Conservation (phyloP, 1,140 invertebrate species). For the Cryptotermes secundus region DNA sequence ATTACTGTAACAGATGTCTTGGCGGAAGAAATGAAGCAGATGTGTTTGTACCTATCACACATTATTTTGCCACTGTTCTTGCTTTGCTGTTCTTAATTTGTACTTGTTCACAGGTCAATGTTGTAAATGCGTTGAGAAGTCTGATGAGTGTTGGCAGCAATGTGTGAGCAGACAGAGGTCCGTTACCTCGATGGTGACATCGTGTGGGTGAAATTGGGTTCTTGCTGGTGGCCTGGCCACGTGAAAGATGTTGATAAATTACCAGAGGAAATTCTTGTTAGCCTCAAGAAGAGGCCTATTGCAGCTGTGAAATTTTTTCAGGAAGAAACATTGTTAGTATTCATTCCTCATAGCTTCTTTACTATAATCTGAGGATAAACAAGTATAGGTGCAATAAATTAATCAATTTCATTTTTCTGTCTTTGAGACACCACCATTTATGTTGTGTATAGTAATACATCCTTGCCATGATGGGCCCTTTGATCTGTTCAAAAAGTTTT, state of each 20-base stretch:
- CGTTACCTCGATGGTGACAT: conserved; percentile 69
- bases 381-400: conserved; percentile 34
- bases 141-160: conserved; percentile 38
- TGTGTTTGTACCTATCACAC: too few relatives aligned
- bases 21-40: too few relatives aligned
- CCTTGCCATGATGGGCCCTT: too few relatives aligned
- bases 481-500: too few relatives aligned
- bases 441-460: too few relatives aligned
- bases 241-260: conserved; percentile 63
- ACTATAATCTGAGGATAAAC: not conserved
- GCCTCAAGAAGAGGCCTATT: conserved; percentile 65
- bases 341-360: not conserved
- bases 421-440: not conserved
- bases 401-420: conserved; percentile 21
- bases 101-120: too few relatives aligned
- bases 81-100: not conserved
- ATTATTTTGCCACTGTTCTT: not conserved
- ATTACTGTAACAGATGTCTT: too few relatives aligned
- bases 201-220: conserved; percentile 79
- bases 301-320: conserved; percentile 80
- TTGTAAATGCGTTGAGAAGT: not conserved
- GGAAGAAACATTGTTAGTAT: conserved; percentile 74
- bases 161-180: conserved; percentile 63
- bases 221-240: conserved; percentile 75
- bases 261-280: conserved; percentile 56